phyloP scores from a whole-genome alignment of 2,888 invertebrate species.

The Oegoconia quadripuncta region DNA sequence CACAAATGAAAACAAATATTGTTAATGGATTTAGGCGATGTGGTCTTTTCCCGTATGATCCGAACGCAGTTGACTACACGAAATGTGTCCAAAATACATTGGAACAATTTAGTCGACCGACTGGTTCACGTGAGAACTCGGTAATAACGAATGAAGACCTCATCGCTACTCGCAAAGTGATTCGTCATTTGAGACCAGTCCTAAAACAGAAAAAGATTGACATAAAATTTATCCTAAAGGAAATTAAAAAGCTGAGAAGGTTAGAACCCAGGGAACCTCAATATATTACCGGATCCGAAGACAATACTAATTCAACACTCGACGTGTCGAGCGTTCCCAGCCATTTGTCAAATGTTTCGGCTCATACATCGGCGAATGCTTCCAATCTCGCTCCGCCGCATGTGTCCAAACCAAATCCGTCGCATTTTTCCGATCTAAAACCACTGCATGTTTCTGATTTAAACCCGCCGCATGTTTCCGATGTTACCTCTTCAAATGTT shows the following conservation, averaged over 20 bases:
- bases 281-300: too few relatives aligned
- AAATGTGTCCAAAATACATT: conserved; percentile 16
- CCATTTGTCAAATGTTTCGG: too few relatives aligned
- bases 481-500: too few relatives aligned
- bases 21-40: conserved; percentile 17
- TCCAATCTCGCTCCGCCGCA: too few relatives aligned
- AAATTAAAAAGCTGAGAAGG: conserved; percentile 5
- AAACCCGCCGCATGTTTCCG: too few relatives aligned
- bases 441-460: too few relatives aligned
- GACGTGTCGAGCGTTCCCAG: too few relatives aligned
- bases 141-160: conserved; percentile 7
- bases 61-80: conserved; percentile 15
- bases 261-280: background rate
- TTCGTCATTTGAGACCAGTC: conserved; percentile 9
- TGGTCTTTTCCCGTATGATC: conserved; percentile 20
- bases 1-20: conserved; percentile 11
- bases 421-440: too few relatives aligned
- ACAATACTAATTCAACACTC: too few relatives aligned
- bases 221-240: conserved; percentile 5
- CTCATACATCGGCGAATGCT: too few relatives aligned
- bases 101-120: conserved; percentile 3
- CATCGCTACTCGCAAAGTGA: conserved; percentile 2
- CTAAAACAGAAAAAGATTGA: conserved; percentile 9
- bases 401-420: too few relatives aligned
- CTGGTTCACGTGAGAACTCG: background rate